phyloP scores from a whole-genome alignment of 2,888 invertebrate genomes.

The Aphodius granarius region DNA sequence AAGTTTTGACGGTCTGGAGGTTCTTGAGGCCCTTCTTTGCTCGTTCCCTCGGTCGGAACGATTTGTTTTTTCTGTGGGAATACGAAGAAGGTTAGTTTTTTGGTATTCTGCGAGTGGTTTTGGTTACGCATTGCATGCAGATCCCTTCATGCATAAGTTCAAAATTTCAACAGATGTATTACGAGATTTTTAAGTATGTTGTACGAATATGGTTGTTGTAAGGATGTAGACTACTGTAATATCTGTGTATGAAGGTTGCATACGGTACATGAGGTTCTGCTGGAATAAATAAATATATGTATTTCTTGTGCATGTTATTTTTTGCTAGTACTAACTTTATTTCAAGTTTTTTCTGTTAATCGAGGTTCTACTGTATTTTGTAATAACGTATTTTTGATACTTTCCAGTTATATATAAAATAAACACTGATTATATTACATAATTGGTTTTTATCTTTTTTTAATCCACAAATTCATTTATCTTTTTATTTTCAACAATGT shows the following conservation, averaged over 20 bases:
- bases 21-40: conserved; percentile 88
- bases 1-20: conserved; percentile 87
- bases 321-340: too few relatives aligned
- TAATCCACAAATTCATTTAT: too few relatives aligned
- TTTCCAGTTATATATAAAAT: too few relatives aligned
- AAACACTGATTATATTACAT: too few relatives aligned
- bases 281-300: too few relatives aligned
- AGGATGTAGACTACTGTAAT: background rate
- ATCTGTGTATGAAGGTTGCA: background rate
- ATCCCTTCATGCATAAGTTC: background rate
- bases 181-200: background rate
- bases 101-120: background rate
- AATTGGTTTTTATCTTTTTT: too few relatives aligned
- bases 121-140: background rate
- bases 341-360: too few relatives aligned
- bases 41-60: conserved; percentile 83
- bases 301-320: too few relatives aligned
- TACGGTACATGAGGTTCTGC: background rate
- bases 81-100: conserved; percentile 1
- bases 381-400: too few relatives aligned
- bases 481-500: too few relatives aligned
- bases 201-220: background rate
- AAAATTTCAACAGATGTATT: background rate
- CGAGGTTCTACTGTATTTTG: too few relatives aligned
- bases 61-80: conserved; percentile 82